These are phyloP conservation scores for Ischnura elegans DNA, from an alignment of 2,888 invertebrate species.

Conservation along the genomic window DNA sequence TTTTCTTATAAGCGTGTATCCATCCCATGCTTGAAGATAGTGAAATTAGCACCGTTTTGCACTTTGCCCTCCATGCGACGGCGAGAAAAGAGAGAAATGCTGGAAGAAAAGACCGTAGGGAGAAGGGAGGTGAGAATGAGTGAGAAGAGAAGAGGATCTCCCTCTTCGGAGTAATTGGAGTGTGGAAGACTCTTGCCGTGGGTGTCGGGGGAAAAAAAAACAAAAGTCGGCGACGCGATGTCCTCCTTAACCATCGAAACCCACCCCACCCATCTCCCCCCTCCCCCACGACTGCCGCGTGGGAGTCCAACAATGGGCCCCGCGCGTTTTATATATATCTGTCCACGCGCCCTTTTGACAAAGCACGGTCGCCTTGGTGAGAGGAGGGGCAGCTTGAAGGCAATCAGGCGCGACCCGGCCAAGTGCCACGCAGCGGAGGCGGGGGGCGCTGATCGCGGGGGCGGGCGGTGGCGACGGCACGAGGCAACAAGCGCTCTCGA, in stretches of 20 bases:
- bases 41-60: too few relatives aligned
- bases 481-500: too few relatives aligned
- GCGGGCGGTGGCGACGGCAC: background rate
- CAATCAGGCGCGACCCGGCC: constrained; percentile 30
- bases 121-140: background rate
- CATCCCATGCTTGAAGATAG: too few relatives aligned
- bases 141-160: constrained; percentile 13
- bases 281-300: background rate
- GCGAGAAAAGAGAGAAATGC: background rate
- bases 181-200: constrained; percentile 51
- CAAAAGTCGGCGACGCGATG: constrained; percentile 36
- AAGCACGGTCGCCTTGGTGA: constrained; percentile 56
- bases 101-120: background rate
- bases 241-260: background rate
- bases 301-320: constrained; percentile 58
- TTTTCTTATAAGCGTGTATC: too few relatives aligned
- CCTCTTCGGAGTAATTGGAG: constrained; percentile 58
- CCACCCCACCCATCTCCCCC: too few relatives aligned
- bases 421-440: background rate
- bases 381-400: constrained; percentile 28
- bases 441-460: constrained; percentile 29
- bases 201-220: constrained; percentile 35
- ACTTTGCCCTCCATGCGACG: too few relatives aligned
- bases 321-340: background rate
- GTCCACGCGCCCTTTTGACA: constrained; percentile 42